A percentile compares a stretch with the other conserved stretches of the same genome.
Conservation (phyloP, 2,797 vertebrate genomes). For the Scolopax rusticola region DNA sequence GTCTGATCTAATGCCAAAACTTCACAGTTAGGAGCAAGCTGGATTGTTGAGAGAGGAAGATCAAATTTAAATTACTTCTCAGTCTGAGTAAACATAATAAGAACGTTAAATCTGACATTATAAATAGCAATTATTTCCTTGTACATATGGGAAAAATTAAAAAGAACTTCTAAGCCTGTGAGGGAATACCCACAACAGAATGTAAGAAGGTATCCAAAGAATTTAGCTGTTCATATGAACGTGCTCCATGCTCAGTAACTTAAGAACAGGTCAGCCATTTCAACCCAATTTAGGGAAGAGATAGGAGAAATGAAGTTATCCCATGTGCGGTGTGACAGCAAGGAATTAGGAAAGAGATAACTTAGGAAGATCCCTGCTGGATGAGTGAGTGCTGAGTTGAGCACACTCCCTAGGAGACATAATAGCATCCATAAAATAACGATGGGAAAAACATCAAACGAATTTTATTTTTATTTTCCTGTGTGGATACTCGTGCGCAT, state of each 20-base stretch:
- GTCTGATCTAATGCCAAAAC: slow-evolving; percentile 2
- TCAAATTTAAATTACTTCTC: slow-evolving; percentile 7
- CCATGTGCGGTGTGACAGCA: rapidly evolving
- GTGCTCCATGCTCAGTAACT: not conserved
- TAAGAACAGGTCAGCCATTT: not conserved
- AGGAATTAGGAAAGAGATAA: not conserved
- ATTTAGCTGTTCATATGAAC: not conserved
- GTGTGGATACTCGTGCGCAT: rapidly evolving
- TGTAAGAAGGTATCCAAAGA: not conserved
- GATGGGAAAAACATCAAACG: not conserved
- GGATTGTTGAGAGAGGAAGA: not conserved
- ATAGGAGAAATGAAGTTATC: not conserved
- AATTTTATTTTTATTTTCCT: not conserved
- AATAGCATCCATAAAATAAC: not conserved
- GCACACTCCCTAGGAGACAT: not conserved
- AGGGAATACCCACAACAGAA: not conserved
- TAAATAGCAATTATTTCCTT: not conserved
- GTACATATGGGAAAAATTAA: not conserved
- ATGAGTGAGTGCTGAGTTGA: not conserved
- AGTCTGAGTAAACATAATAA: not conserved
- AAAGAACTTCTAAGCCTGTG: not conserved
- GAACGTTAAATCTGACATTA: not conserved
- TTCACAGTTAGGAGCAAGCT: not conserved
- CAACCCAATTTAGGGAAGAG: not conserved
- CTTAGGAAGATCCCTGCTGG: not conserved